phyloP scores from a whole-genome alignment of 2,888 invertebrate genomes.

The Fissipunctia ypsillon region DNA sequence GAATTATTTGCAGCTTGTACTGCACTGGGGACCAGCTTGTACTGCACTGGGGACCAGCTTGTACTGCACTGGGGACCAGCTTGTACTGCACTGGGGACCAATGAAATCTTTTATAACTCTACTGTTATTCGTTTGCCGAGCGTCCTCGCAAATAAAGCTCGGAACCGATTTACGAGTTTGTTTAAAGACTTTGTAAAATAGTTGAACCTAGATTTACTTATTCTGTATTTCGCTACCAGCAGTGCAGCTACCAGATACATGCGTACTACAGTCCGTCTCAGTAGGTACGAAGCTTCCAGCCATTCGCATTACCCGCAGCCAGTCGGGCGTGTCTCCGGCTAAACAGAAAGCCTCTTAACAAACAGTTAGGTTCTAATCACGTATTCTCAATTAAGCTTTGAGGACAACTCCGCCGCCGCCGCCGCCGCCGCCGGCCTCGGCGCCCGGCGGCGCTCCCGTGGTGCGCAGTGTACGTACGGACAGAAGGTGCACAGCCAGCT shows the following conservation, averaged over 20 bases:
- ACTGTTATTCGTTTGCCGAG: conserved; percentile 9
- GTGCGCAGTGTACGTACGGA: rapidly evolving
- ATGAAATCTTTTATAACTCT: conserved; percentile 34
- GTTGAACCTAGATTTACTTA: conserved; percentile 18
- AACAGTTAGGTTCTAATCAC: conserved; percentile 46
- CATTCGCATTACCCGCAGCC: neutral
- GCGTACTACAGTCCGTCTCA: neutral
- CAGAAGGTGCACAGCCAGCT: conserved; percentile 4
- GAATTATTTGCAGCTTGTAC: conserved; percentile 23
- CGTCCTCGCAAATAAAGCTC: conserved; percentile 10
- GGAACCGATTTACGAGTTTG: conserved; percentile 18
- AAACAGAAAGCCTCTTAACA: conserved; percentile 40
- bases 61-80: conserved; percentile 11
- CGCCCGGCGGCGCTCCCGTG: neutral
- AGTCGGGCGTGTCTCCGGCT: conserved; percentile 9
- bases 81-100: neutral
- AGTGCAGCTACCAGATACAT: neutral
- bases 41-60: too few relatives aligned
- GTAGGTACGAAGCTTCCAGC: neutral
- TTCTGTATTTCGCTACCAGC: neutral
- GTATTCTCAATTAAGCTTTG: conserved; percentile 56
- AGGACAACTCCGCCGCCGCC: conserved; percentile 35
- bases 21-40: neutral
- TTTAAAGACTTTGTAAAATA: conserved; percentile 33
- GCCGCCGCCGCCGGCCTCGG: neutral